Conservation (phyloP, 2,888 invertebrate genomes). For the Tridacna gigas region DNA sequence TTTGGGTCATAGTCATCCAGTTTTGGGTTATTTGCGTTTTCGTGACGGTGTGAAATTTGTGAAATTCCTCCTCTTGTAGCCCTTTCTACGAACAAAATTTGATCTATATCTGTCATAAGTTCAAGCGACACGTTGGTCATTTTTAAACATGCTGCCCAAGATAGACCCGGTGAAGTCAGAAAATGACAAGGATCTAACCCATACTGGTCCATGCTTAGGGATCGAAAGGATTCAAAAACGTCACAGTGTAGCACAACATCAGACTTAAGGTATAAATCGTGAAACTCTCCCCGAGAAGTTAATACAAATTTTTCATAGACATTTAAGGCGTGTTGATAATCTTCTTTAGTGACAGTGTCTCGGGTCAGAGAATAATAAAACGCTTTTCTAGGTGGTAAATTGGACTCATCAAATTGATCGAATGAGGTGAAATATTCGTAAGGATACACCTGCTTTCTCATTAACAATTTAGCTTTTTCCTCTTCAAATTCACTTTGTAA, state of each 20-base stretch:
- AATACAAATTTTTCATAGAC: conserved; percentile 13
- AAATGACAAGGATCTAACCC: conserved; percentile 48
- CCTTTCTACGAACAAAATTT: conserved; percentile 12
- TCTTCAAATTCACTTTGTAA: conserved; percentile 10
- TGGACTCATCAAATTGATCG: conserved; percentile 13
- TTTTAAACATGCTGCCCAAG: conserved; percentile 35
- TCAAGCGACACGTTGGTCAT: conserved; percentile 22
- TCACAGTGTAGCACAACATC: conserved; percentile 43
- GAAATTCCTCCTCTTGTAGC: conserved; percentile 26
- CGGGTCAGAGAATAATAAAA: conserved; percentile 19
- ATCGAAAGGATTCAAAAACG: conserved; percentile 44
- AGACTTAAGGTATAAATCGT: conserved; percentile 36
- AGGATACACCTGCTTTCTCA: conserved; percentile 40
- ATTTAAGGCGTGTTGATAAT: conserved; percentile 14
- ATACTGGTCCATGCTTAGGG: conserved; percentile 40
- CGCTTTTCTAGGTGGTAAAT: conserved; percentile 11
- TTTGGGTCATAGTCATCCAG: conserved; percentile 11
- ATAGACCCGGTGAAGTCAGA: conserved; percentile 47
- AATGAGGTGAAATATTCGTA: conserved; percentile 37
- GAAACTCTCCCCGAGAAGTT: conserved; percentile 22
- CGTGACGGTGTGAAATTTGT: conserved; percentile 1
- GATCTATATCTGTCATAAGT: conserved; percentile 22
- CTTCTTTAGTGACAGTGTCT: conserved; percentile 12
- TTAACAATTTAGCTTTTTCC: conserved; percentile 6
- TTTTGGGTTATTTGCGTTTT: conserved; percentile 11